Evolutionary conservation across 2,113 vertebrate genomes (phyloP).

Genomic region (Mustela lutreola): DNA sequence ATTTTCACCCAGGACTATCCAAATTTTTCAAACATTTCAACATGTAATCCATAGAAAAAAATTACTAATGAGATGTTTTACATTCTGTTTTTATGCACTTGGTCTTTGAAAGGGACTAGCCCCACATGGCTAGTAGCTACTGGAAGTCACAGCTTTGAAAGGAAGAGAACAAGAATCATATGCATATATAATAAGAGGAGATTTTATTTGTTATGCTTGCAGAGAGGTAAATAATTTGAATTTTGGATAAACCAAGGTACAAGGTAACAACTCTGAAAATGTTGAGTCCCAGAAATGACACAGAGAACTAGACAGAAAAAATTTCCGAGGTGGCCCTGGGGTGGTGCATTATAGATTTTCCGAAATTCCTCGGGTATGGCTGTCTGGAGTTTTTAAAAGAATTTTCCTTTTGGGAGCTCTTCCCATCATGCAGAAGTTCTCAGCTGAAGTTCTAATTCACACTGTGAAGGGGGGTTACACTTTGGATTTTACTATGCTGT

Average conservation of each 20-base stretch:
- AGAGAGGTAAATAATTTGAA: neutral
- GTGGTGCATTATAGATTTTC: neutral
- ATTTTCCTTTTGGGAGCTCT: neutral
- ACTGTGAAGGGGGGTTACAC: neutral
- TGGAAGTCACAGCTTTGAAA: neutral
- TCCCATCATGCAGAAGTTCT: neutral
- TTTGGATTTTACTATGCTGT: neutral
- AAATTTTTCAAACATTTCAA: neutral
- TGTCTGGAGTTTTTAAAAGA: neutral
- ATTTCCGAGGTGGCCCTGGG: too few relatives aligned
- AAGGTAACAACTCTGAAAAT: neutral
- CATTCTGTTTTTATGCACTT: neutral
- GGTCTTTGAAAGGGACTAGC: neutral
- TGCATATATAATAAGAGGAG: neutral
- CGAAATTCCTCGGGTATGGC: neutral
- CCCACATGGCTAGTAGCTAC: accelerated
- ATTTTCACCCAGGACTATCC: neutral
- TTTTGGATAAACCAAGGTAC: neutral
- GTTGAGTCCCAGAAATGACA: neutral
- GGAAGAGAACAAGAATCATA: neutral
- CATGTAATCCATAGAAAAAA: neutral
- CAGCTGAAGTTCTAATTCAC: neutral
- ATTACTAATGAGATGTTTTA: neutral
- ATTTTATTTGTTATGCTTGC: neutral
- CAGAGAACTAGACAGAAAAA: neutral